Evolutionary conservation across 2,888 invertebrate species (phyloP).

Genomic region (Lasioglossum calceatum): DNA sequence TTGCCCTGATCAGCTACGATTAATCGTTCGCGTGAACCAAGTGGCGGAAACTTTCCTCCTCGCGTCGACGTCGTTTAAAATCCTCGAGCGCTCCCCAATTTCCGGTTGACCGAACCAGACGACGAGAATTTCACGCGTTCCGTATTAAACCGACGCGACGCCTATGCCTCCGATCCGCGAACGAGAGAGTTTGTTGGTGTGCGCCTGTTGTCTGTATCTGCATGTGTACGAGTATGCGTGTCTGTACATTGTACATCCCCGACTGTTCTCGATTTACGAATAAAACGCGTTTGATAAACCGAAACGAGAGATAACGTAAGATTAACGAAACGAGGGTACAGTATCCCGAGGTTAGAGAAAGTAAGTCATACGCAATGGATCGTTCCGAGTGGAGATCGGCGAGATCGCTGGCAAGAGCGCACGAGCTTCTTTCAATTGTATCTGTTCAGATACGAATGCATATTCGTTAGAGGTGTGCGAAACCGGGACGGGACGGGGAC

Average conservation of each 20-base stretch:
- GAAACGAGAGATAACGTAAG: conserved; percentile 18
- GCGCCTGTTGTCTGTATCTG: conserved; percentile 23
- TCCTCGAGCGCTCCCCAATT: conserved; percentile 9
- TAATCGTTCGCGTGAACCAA: background rate
- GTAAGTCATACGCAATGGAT: conserved; percentile 49
- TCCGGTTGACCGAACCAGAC: conserved; percentile 31
- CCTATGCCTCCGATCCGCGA: conserved; percentile 18
- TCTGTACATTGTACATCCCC: conserved; percentile 25
- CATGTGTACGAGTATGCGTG: conserved; percentile 15
- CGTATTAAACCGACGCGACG: conserved; percentile 10
- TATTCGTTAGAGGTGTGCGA: background rate
- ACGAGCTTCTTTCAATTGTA: background rate
- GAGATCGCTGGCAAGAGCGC: background rate
- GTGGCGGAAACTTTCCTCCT: background rate
- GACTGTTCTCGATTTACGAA: conserved; percentile 36
- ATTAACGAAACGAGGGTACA: conserved; percentile 27
- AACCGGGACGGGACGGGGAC: too few relatives aligned
- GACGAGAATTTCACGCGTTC: conserved; percentile 35
- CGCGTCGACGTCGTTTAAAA: conserved; percentile 10
- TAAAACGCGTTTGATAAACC: conserved; percentile 62
- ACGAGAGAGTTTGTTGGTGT: conserved; percentile 30
- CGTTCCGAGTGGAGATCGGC: conserved; percentile 27
- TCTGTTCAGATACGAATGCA: background rate
- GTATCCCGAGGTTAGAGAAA: conserved; percentile 57
- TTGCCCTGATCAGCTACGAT: background rate